Evolutionary conservation across 2,113 vertebrate genomes (phyloP), one percentile per base, ranked within the genome.

Genomic region (Barnardius zonarius): DNA sequence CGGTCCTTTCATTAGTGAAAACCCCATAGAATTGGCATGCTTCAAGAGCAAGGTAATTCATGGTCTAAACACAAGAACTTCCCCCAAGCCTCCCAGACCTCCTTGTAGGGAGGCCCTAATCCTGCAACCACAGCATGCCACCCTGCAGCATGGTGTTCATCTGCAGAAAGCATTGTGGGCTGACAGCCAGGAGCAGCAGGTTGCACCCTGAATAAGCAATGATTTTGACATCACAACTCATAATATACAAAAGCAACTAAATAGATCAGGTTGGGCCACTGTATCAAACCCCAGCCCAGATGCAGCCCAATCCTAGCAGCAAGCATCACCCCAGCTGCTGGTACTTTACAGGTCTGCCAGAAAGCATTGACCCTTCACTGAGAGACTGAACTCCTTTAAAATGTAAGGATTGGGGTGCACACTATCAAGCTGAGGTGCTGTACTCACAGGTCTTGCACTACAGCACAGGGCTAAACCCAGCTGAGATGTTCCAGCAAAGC

Each of bases 391-490:
- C 14, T 27, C 30, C n/a, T 57, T 46, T 31, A 30, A 66, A 51
- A 30, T 3, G 4, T 6, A 4, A 33, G 37, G 19, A 7, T 0
- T 24, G 31, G 5, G 27, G 12, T 27, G 12, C 8, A 7, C 0
- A 4, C 22, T 25, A 17, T 22, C 4, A 28, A 62, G 8, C 28
- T 44, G 55, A 39, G 49, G 6, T 24, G n/a, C 20, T 66, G 51
- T 15, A 17, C 11, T 35, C 62, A 24, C 3, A 2, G 33, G 52
- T 18, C 17, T 54, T 11, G 25, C 13, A 10, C 77, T 48, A n/a
- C 31, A 43, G 31, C 25, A 15, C 27, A 31, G 22, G 23, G 12
- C 20, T 7, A 28, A 35, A 52, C 3, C 25, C n/a, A 16, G 9
- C 3, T 28, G 28, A 10, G 33, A 14, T 6, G 8, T 22, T 33